phyloP scores from a whole-genome alignment of 2,888 invertebrate species.

The Patella caerulea region DNA sequence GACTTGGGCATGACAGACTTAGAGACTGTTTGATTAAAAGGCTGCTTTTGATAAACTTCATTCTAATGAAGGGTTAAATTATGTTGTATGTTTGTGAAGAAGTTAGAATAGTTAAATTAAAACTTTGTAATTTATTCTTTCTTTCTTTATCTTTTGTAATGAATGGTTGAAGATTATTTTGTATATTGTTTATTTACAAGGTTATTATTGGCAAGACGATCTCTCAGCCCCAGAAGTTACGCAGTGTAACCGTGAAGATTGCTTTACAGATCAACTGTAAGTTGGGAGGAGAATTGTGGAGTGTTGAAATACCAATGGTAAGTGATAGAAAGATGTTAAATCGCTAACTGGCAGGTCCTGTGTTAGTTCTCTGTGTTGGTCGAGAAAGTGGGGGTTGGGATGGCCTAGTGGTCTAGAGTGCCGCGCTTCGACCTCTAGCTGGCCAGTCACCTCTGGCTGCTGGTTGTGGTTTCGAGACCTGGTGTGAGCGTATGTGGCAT shows the following conservation, averaged over 20 bases:
- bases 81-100: background rate
- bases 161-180: conserved; percentile 16
- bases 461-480: too few relatives aligned
- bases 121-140: background rate
- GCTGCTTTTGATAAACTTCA: too few relatives aligned
- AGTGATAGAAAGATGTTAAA: conserved; percentile 33
- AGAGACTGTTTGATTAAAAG: background rate
- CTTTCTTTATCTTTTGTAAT: background rate
- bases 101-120: background rate
- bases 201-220: conserved; percentile 77
- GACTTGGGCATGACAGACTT: too few relatives aligned
- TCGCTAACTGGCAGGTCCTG: background rate
- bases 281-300: conserved; percentile 93
- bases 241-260: conserved; percentile 88
- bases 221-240: conserved; percentile 76
- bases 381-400: too few relatives aligned
- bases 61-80: background rate
- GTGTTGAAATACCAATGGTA: conserved; percentile 84
- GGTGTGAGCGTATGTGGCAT: too few relatives aligned
- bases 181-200: conserved; percentile 38
- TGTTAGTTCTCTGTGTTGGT: too few relatives aligned
- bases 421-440: too few relatives aligned
- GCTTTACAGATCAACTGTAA: conserved; percentile 95
- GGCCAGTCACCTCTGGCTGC: too few relatives aligned
- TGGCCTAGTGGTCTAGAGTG: too few relatives aligned